These are phyloP conservation scores for Balearica regulorum DNA, from an alignment of 2,797 vertebrate genomes.

Conservation along the genomic window DNA sequence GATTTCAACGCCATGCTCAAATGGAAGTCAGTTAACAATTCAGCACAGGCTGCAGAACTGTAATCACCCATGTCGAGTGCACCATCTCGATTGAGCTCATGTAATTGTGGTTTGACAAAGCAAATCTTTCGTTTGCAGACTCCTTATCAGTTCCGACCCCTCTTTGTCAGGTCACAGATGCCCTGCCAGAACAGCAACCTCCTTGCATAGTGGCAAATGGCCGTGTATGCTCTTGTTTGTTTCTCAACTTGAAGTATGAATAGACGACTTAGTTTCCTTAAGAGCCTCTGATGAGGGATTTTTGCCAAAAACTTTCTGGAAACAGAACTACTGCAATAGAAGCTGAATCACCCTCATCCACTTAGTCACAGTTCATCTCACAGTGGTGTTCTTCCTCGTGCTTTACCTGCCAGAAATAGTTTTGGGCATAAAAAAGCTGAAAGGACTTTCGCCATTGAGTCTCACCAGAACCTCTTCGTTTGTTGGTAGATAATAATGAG, in stretches of 20 bases:
- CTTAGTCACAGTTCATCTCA: not conserved
- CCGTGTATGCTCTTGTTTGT: not conserved
- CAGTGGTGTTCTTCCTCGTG: not conserved
- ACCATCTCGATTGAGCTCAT: not conserved
- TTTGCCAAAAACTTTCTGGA: not conserved
- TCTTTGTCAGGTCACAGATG: not conserved
- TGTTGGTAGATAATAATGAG: not conserved
- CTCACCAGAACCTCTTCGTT: not conserved
- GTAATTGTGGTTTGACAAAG: not conserved
- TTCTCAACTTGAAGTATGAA: not conserved
- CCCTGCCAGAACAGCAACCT: not conserved
- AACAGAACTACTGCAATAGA: not conserved
- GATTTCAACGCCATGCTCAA: not conserved
- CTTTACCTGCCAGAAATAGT: not conserved
- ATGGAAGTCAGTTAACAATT: not conserved
- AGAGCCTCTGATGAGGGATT: not conserved
- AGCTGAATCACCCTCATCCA: not conserved
- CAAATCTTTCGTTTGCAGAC: not conserved
- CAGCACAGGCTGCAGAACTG: not conserved
- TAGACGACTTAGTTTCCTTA: not conserved
- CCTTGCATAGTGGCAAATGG: not conserved
- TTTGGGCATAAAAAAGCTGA: not conserved
- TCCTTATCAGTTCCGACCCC: fast-evolving
- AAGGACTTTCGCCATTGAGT: not conserved
- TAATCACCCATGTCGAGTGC: not conserved